Conservation (phyloP, 2,113 vertebrate species). For the Cochlearius cochlearius region DNA sequence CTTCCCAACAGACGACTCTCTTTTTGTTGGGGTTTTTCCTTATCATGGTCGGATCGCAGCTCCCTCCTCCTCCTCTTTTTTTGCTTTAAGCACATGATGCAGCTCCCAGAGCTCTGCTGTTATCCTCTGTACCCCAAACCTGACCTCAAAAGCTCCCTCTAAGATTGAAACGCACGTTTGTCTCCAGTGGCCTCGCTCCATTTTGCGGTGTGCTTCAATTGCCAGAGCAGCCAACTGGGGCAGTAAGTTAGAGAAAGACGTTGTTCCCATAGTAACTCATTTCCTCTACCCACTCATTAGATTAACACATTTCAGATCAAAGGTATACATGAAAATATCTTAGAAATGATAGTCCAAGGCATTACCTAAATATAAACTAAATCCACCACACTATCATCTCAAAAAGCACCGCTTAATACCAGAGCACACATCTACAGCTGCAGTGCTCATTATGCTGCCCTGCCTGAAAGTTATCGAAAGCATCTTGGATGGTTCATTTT, state of each 20-base stretch:
- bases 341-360: background rate
- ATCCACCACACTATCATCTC: background rate
- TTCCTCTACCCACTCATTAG: slow-evolving; percentile 36
- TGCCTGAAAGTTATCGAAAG: background rate
- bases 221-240: slow-evolving; percentile 18
- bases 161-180: background rate
- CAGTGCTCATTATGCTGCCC: background rate
- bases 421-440: background rate
- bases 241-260: background rate
- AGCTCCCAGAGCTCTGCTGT: background rate
- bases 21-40: background rate
- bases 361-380: background rate
- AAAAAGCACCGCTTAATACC: background rate
- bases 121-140: background rate
- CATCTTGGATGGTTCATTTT: background rate
- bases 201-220: background rate
- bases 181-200: background rate
- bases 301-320: slow-evolving; percentile 39
- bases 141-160: background rate
- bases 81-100: background rate
- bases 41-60: background rate
- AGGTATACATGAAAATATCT: slow-evolving; percentile 20
- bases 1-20: background rate
- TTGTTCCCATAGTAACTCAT: slow-evolving; percentile 56
- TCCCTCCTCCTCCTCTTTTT: background rate